phyloP scores from a whole-genome alignment of 2,888 invertebrate species.

The Amphipyra tragopoginis region DNA sequence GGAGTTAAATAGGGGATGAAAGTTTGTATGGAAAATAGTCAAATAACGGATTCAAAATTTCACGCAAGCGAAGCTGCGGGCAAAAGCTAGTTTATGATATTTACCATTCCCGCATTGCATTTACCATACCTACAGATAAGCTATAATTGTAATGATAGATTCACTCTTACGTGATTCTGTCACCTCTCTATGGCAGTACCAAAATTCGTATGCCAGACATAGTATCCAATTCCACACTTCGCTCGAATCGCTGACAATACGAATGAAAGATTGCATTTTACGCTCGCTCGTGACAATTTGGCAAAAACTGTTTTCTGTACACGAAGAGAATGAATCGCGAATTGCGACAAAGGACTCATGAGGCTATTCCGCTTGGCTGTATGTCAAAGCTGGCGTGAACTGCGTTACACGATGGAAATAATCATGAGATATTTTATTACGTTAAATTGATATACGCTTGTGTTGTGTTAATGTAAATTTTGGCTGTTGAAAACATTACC shows the following conservation, averaged over 20 bases:
- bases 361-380: constrained; percentile 59
- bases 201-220: constrained; percentile 10
- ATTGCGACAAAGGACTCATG: constrained; percentile 47
- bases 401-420: constrained; percentile 30
- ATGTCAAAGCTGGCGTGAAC: constrained; percentile 65
- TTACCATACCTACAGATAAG: no score
- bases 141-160: no score
- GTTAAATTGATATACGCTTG: constrained; percentile 2
- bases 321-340: constrained; percentile 19
- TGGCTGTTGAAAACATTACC: not conserved
- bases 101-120: no score
- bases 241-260: constrained; percentile 7
- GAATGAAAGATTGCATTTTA: constrained; percentile 34
- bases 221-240: constrained; percentile 7
- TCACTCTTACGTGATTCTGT: no score
- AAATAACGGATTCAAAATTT: no score
- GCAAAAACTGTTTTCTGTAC: constrained; percentile 30
- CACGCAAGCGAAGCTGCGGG: no score
- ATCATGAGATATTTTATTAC: constrained; percentile 25
- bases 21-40: no score
- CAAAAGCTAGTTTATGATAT: no score
- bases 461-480: constrained; percentile 1
- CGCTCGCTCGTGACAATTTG: constrained; percentile 31
- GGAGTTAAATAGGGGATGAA: no score
- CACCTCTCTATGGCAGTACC: no score